Conservation (phyloP, 1,140 invertebrate genomes). For the Orussus abietinus region DNA sequence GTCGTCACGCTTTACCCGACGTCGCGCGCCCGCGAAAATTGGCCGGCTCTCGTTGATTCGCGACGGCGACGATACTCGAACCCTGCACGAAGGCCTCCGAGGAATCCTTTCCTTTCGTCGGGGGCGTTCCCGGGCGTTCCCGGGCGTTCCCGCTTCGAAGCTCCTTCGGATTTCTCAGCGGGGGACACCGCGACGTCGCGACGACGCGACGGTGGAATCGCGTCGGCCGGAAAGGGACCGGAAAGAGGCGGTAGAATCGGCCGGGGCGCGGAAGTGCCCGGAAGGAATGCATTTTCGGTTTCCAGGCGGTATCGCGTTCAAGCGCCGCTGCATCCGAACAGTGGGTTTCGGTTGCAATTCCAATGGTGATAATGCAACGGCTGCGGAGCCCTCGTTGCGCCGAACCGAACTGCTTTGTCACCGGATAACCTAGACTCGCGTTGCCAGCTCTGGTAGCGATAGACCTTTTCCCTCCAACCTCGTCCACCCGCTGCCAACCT, state of each 20-base stretch:
- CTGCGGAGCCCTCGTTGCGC: constrained; percentile 7
- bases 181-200: too few relatives aligned
- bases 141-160: too few relatives aligned
- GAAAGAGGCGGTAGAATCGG: too few relatives aligned
- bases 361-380: constrained; percentile 41
- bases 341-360: constrained; percentile 45
- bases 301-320: constrained; percentile 42
- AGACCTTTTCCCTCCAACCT: constrained; percentile 20
- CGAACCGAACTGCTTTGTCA: constrained; percentile 41
- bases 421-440: constrained; percentile 44
- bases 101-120: constrained; percentile 37
- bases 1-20: constrained; percentile 40
- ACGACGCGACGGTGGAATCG: too few relatives aligned
- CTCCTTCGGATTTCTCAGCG: too few relatives aligned
- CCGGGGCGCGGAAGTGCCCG: not conserved
- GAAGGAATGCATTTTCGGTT: constrained; percentile 30
- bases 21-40: constrained; percentile 7
- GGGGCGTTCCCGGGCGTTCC: too few relatives aligned
- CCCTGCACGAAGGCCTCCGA: constrained; percentile 26
- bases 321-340: constrained; percentile 45
- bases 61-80: too few relatives aligned
- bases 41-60: too few relatives aligned
- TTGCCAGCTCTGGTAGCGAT: constrained; percentile 42
- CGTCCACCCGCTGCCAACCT: not conserved
- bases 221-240: too few relatives aligned